These are phyloP conservation scores for Trogon surrucura DNA, from an alignment of 2,113 vertebrate species.

Conservation along the genomic window DNA sequence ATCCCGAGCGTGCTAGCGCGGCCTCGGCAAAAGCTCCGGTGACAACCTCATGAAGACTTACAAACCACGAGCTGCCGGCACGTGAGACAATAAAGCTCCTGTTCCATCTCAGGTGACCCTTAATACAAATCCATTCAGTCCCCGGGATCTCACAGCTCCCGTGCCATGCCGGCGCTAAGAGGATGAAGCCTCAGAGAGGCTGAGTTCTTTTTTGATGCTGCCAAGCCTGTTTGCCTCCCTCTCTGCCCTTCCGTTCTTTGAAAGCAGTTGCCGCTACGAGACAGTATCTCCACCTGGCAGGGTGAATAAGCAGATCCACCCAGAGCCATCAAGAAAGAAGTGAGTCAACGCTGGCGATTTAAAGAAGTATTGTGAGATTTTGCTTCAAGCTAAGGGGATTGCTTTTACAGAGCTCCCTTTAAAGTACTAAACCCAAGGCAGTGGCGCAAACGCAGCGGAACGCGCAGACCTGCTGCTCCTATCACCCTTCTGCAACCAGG, in stretches of 20 bases:
- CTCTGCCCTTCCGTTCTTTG: conserved; percentile 71
- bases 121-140: conserved; percentile 27
- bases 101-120: conserved; percentile 61
- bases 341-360: conserved; percentile 56
- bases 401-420: conserved; percentile 48
- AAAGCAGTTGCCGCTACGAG: conserved; percentile 67
- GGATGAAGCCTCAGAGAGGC: conserved; percentile 64
- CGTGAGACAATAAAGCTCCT: conserved; percentile 16
- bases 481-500: background rate
- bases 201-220: conserved; percentile 46
- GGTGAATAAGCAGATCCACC: conserved; percentile 69
- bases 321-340: conserved; percentile 48
- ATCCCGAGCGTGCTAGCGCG: background rate
- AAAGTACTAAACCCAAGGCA: background rate
- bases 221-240: conserved; percentile 67
- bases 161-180: conserved; percentile 21
- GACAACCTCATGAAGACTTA: background rate
- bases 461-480: background rate
- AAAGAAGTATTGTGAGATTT: conserved; percentile 58
- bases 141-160: conserved; percentile 1
- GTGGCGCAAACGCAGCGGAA: background rate
- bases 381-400: conserved; percentile 18
- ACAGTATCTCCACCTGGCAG: conserved; percentile 74
- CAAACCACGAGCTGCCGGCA: background rate
- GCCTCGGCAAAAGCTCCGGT: background rate